Evolutionary conservation across 2,113 vertebrate genomes (phyloP).

Genomic region (Podocnemis expansa): DNA sequence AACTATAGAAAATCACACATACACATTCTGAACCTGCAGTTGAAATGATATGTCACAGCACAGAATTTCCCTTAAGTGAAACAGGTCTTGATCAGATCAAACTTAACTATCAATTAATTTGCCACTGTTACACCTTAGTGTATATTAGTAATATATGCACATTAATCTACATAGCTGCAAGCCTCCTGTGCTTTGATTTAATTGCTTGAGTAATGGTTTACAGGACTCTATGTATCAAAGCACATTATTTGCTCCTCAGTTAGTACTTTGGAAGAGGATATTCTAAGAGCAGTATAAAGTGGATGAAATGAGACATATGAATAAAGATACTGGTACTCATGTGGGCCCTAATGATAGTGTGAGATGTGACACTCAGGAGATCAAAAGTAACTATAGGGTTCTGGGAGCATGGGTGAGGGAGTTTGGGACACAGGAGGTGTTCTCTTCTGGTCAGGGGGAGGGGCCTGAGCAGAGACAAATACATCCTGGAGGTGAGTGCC

Average conservation of each 20-base stretch:
- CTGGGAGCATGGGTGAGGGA: too few relatives aligned
- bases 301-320: background rate
- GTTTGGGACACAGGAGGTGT: too few relatives aligned
- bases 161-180: background rate
- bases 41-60: background rate
- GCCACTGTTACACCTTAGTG: background rate
- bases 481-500: too few relatives aligned
- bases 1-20: background rate
- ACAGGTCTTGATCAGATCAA: background rate
- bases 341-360: too few relatives aligned
- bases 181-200: background rate
- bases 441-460: too few relatives aligned
- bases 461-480: too few relatives aligned
- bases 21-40: background rate
- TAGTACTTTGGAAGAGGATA: background rate
- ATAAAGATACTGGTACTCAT: background rate
- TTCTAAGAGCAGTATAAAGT: background rate
- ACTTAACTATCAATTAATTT: rapidly evolving
- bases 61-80: background rate
- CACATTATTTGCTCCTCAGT: background rate
- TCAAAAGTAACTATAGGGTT: too few relatives aligned
- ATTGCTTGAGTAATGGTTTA: background rate
- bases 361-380: too few relatives aligned
- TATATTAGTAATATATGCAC: background rate
- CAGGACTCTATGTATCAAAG: background rate